These are phyloP conservation scores for Gallinago jamesoni DNA, from an alignment of 2,113 vertebrate genomes.

Conservation along the genomic window DNA sequence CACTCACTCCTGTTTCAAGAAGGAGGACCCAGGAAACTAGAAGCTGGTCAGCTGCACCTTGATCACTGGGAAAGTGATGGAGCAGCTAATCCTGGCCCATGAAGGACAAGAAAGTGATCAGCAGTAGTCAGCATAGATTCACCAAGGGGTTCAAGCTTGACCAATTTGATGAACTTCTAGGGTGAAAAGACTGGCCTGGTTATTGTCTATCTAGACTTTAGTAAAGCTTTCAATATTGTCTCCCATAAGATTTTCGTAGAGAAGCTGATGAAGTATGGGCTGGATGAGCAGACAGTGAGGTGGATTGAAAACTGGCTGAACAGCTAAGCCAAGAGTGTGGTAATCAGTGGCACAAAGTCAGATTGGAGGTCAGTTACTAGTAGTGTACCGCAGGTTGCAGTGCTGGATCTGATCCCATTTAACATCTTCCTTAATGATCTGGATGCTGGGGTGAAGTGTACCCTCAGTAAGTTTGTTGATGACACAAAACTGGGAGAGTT, in stretches of 20 bases:
- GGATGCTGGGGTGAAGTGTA: not conserved
- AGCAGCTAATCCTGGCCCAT: not conserved
- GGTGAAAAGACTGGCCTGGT: not conserved
- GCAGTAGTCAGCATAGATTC: not conserved
- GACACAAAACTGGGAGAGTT: not conserved
- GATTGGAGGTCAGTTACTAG: not conserved
- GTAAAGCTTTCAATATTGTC: not conserved
- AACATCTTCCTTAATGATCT: not conserved
- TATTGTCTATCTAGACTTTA: not conserved
- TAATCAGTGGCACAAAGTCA: not conserved
- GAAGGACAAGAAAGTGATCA: not conserved
- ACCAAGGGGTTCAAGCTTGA: not conserved
- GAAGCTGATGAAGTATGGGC: not conserved
- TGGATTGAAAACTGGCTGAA: not conserved
- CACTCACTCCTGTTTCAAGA: not conserved
- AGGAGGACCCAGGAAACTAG: not conserved
- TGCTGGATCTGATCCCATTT: not conserved
- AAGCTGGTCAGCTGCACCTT: not conserved
- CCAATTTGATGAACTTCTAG: not conserved
- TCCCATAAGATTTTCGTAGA: not conserved
- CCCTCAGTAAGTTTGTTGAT: not conserved
- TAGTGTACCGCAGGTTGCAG: accelerated
- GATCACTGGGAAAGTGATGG: not conserved
- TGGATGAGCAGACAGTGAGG: not conserved
- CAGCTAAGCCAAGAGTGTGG: not conserved